phyloP scores from a whole-genome alignment of 92 coral and sea anemone species.

The Desmophyllum pertusum region DNA sequence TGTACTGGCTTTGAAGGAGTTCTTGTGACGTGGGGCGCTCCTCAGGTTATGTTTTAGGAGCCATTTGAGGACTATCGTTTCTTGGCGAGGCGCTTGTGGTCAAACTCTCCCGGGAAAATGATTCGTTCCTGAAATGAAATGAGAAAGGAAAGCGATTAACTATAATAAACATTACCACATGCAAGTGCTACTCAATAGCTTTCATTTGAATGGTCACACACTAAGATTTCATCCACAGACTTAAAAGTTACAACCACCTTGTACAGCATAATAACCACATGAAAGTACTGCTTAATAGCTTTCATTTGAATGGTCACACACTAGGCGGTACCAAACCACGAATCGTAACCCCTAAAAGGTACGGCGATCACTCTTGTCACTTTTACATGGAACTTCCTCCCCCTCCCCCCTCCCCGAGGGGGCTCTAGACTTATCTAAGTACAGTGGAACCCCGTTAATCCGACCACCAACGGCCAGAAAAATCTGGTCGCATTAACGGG shows the following conservation, averaged over 20 bases:
- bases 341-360: too few relatives aligned
- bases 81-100: slow-evolving; percentile 76
- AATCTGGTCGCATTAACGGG: too few relatives aligned
- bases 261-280: not conserved
- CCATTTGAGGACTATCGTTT: slow-evolving; percentile 82
- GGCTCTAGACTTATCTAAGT: too few relatives aligned
- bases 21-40: slow-evolving; percentile 96
- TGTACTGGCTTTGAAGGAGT: slow-evolving; percentile 93
- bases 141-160: not conserved
- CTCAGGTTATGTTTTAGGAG: slow-evolving; percentile 87
- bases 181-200: too few relatives aligned
- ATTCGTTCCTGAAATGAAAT: slow-evolving; percentile 71
- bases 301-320: not conserved
- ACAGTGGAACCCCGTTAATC: too few relatives aligned
- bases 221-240: not conserved
- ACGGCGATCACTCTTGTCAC: too few relatives aligned
- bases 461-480: too few relatives aligned
- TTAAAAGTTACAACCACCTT: not conserved
- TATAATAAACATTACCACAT: too few relatives aligned
- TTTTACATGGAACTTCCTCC: too few relatives aligned
- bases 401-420: too few relatives aligned
- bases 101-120: slow-evolving; percentile 82
- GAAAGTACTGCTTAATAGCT: not conserved
- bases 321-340: not conserved
- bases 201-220: not conserved